These are phyloP conservation scores for Ceuthmochares aereus DNA, from an alignment of 2,113 vertebrate species.

Conservation along the genomic window DNA sequence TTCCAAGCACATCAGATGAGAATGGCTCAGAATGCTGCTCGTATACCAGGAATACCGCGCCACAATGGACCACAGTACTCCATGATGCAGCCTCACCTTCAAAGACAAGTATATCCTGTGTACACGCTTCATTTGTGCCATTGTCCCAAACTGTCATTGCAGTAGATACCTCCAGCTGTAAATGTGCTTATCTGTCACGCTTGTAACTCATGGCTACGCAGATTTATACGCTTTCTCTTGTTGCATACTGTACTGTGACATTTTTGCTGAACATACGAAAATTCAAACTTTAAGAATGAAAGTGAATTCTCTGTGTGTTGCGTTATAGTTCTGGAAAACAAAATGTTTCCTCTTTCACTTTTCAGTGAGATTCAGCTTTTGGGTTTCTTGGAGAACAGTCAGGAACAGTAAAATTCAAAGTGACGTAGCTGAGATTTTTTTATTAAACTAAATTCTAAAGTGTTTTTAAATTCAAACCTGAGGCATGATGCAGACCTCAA, in stretches of 20 bases:
- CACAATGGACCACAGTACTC: constrained; percentile 93
- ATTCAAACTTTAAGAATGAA: neutral
- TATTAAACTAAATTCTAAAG: neutral
- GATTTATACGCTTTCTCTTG: neutral
- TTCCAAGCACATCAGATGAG: constrained; percentile 96
- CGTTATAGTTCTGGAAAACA: neutral
- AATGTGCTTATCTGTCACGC: neutral
- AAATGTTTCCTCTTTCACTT: neutral
- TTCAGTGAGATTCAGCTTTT: neutral
- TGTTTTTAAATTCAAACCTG: neutral
- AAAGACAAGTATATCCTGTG: constrained; percentile 93
- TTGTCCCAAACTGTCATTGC: constrained; percentile 44
- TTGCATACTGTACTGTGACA: neutral
- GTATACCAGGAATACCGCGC: constrained; percentile 89
- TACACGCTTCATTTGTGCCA: constrained; percentile 70
- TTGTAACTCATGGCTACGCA: neutral
- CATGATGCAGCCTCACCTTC: constrained; percentile 97
- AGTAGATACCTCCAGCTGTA: constrained; percentile 33
- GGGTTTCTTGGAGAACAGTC: neutral
- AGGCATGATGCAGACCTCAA: neutral
- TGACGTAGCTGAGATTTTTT: neutral
- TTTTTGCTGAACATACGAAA: neutral
- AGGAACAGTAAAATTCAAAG: neutral
- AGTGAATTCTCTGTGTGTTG: neutral
- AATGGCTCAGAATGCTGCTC: constrained; percentile 87